Percentiles rank a stretch among this genome's conserved stretches.
These are phyloP conservation scores for Bos indicus DNA, from an alignment of 2,113 vertebrate species.

Conservation along the genomic window DNA sequence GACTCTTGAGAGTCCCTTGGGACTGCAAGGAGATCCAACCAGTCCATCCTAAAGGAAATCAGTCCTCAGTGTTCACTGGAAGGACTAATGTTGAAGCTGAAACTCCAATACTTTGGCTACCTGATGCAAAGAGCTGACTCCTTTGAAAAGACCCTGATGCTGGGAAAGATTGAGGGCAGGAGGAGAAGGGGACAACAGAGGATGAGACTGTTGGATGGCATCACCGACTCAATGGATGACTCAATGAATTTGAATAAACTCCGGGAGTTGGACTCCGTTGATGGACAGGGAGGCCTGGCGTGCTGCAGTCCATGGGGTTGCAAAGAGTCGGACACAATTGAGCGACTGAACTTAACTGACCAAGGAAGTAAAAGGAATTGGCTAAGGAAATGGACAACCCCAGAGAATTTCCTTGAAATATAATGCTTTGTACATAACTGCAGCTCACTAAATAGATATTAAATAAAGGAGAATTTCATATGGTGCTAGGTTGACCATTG, in stretches of 20 bases:
- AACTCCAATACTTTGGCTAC: background rate
- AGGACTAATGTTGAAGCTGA: background rate
- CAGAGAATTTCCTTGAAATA: background rate
- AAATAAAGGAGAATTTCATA: background rate
- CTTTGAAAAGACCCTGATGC: background rate
- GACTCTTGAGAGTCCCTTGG: background rate
- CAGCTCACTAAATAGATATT: background rate
- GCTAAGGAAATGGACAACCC: background rate
- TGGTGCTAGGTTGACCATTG: background rate
- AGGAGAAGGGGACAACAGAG: background rate
- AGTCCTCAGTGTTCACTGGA: background rate
- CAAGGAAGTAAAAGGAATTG: background rate
- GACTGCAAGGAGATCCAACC: background rate
- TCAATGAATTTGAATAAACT: background rate
- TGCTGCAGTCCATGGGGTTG: background rate
- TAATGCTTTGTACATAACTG: background rate
- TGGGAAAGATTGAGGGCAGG: background rate
- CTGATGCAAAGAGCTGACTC: background rate
- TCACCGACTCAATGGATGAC: background rate
- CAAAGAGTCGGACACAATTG: background rate
- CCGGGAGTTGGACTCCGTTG: accelerated
- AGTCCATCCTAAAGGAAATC: background rate
- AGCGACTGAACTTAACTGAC: background rate
- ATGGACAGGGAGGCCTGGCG: background rate
- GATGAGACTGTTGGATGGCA: background rate